Base-by-base conservation (phyloP, 2,113 vertebrate genomes). In the Hypocryptadius cinnamomeus region DNA sequence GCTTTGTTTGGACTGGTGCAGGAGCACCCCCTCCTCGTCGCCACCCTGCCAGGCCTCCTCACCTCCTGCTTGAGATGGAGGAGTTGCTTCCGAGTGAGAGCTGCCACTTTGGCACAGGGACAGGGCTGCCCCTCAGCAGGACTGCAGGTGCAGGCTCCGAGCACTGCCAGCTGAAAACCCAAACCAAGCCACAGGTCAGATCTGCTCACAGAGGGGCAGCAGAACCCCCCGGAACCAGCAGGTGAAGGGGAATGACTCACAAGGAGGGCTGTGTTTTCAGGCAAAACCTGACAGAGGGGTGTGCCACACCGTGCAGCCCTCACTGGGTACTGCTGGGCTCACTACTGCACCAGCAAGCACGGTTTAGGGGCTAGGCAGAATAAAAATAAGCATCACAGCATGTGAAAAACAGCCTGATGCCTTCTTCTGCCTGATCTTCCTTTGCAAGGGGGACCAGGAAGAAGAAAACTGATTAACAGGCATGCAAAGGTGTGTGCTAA, bases 51-150 rank as follows among this genome's bases (percentile, higher is more conserved):
- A 79, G 33, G 37, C 66, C 16, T 22, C 1, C 1, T 71, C 98
- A 99, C 99, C 98, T 99, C 98, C n/a, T 98, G 97, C 87, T 94
- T 98, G 80, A 99, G 97, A 83, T 98, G 98, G 44, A 99, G 97
- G 23, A 99, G 96, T 57, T 98, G 98, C 85, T 98, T 99, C 56
- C 97, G 97, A 85, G 98, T 97, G 42, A 98, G 97, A 7, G 98
- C 98, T 7, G 98, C 98, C 47, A 85, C 98, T 66, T 71, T 98
- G 50, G 98, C 98, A 87, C 99, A 99, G 11, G 97, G 85, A 87
- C 99, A 99, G 3, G 98, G 97, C 13, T 96, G 97, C 17, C 92
- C 96, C 37, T 71, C 87, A 4, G 94, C 85, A 22, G 94, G 66
- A 5, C 8, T 89, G 90, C 99, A 99, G 48, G 93, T 92, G 80